phyloP scores from a whole-genome alignment of 1,140 invertebrate species.

The Melanaphis sacchari region DNA sequence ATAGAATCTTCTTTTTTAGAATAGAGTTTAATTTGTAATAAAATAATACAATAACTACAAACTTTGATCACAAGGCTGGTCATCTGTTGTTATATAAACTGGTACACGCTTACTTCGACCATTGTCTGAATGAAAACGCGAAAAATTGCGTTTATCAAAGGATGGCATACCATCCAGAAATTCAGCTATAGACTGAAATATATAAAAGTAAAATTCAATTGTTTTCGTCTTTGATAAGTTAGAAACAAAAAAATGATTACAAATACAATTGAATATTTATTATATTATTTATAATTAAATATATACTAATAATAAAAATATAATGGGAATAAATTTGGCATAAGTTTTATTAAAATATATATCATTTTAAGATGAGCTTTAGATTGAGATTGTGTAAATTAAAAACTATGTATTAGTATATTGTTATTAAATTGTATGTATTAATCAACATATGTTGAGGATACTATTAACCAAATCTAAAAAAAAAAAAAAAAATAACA shows the following conservation, averaged over 20 bases:
- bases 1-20: no score
- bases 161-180: slow-evolving; percentile 91
- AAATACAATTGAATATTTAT: neutral
- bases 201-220: neutral
- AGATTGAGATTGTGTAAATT: no score
- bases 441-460: no score
- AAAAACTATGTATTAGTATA: neutral
- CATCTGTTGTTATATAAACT: slow-evolving; percentile 88
- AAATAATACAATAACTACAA: slow-evolving; percentile 60
- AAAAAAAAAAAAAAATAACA: no score
- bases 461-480: no score
- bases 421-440: no score
- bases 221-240: neutral
- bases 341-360: no score
- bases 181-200: slow-evolving; percentile 77
- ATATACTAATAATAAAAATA: neutral
- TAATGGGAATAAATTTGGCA: neutral
- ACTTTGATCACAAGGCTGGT: slow-evolving; percentile 89
- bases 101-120: slow-evolving; percentile 86
- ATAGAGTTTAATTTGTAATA: neutral
- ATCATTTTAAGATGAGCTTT: no score
- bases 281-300: no score
- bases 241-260: neutral
- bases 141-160: slow-evolving; percentile 89
- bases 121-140: slow-evolving; percentile 85